These are phyloP conservation scores for Orchestes rusci DNA, from an alignment of 2,888 invertebrate species.

Conservation along the genomic window DNA sequence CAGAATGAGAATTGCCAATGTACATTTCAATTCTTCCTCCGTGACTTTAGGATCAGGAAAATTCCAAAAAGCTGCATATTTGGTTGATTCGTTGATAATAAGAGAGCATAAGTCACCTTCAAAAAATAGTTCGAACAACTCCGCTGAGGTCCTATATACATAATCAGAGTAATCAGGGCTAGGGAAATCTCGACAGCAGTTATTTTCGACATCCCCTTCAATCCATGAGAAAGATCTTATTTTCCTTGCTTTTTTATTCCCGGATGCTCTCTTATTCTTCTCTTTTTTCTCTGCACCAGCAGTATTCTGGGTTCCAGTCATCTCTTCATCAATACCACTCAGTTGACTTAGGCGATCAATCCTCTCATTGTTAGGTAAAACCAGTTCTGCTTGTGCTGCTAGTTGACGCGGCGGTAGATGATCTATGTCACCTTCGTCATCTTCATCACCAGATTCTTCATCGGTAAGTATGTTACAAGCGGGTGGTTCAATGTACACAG, in stretches of 20 bases:
- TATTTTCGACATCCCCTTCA: constrained; percentile 10
- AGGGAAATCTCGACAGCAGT: constrained; percentile 10
- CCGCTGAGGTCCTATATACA: not conserved
- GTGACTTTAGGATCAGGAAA: constrained; percentile 19
- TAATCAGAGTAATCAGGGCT: constrained; percentile 11
- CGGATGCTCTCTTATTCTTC: not conserved
- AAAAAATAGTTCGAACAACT: constrained; percentile 9
- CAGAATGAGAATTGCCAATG: constrained; percentile 24
- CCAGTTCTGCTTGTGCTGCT: constrained; percentile 15
- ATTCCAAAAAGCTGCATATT: constrained; percentile 25
- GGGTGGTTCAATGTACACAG: constrained; percentile 22
- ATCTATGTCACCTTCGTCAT: constrained; percentile 15
- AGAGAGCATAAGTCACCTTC: not conserved
- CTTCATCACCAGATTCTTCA: constrained; percentile 20
- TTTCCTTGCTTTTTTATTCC: not conserved
- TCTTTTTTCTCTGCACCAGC: not conserved
- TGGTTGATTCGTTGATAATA: constrained; percentile 13
- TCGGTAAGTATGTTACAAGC: constrained; percentile 15
- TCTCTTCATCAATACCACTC: not conserved
- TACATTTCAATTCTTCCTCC: constrained; percentile 19
- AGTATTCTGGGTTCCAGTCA: not conserved
- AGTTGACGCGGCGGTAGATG: constrained; percentile 14
- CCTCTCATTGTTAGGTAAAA: constrained; percentile 1
- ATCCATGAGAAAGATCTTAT: constrained; percentile 4
- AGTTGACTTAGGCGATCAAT: constrained; percentile 1